Base-by-base conservation (phyloP, 2,797 vertebrate genomes). In the Molossus molossus region DNA sequence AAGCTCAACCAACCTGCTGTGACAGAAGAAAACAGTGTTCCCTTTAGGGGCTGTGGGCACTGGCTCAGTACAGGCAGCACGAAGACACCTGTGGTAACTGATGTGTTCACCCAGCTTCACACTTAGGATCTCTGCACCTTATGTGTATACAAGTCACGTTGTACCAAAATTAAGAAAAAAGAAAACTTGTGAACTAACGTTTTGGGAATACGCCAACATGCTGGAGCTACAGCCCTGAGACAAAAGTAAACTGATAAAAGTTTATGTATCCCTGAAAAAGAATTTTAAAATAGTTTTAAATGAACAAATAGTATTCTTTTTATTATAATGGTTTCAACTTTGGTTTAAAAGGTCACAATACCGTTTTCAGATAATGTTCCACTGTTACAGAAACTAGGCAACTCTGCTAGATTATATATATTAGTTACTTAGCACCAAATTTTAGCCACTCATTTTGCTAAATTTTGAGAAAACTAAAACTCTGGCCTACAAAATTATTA, bases 391-490 rank as follows among this genome's bases (percentile, higher is more conserved):
- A 40, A 86, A 55, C 5, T 0, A 33, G 55, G 77, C 62, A n/a
- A 23, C 73, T 57, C 50, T 62, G 37, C 62, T 77, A 29, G 25
- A 21, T 60, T 18, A 11, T 9, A 67, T 0, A 0, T 2, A 13
- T 9, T 53, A 65, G 29, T 75, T 72, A 65, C 8, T 60, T 27
- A 67, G 73, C 91, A 76, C 65, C 3, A 8, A 65, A 25, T 48
- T 87, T 85, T 69, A 85, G 81, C 57, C 40, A 87, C 53, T 67
- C 48, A 76, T 17, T 73, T n/a, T 69, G 72, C 37, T 73, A 55
- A 82, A 37, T 21, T 40, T 23, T 87, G 45, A 85, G 48, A 37
- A 77, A 92, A 33, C 40, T 93, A 69, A 94, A 94, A 48, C 12
- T 53, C 14, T 33, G 70, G 25, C 29, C 37, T 57, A 76, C 9